A percentile compares a stretch with the other conserved stretches of the same genome.
Evolutionary conservation across 2,113 vertebrate genomes (phyloP).

Genomic region (Ictalurus furcatus): DNA sequence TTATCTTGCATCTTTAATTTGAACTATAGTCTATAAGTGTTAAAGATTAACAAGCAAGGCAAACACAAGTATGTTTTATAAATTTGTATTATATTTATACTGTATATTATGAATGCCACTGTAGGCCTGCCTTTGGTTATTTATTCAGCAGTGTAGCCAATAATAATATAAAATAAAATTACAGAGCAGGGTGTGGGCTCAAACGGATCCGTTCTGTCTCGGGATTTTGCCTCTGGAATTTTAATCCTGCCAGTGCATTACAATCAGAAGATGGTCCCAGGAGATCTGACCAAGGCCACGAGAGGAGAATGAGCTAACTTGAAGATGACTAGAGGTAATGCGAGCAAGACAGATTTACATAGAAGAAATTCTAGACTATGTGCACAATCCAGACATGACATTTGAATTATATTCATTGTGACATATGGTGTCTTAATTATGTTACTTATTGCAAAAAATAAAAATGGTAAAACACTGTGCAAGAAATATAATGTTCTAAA

Average conservation of each 20-base stretch:
- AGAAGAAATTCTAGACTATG: constrained; percentile 8
- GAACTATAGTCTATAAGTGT: background rate
- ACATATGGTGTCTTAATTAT: background rate
- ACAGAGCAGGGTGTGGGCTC: constrained; percentile 52
- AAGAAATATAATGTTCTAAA: constrained; percentile 61
- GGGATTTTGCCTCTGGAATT: constrained; percentile 70
- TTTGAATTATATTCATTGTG: background rate
- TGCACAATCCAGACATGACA: constrained; percentile 1
- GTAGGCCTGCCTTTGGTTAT: background rate
- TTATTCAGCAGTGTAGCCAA: background rate
- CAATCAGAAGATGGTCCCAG: constrained; percentile 66
- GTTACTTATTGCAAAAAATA: constrained; percentile 60
- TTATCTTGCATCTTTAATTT: background rate
- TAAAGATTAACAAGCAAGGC: background rate
- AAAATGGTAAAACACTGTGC: constrained; percentile 52
- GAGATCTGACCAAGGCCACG: constrained; percentile 55
- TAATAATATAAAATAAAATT: background rate
- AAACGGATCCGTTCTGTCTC: constrained; percentile 57
- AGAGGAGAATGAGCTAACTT: constrained; percentile 35
- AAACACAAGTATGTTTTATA: background rate
- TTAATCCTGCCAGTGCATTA: constrained; percentile 75
- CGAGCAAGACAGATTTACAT: background rate
- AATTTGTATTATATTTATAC: background rate
- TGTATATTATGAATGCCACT: background rate
- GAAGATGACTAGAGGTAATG: constrained; percentile 31